phyloP scores from a whole-genome alignment of 1,140 invertebrate genomes.

The Zaprionus taronus region DNA sequence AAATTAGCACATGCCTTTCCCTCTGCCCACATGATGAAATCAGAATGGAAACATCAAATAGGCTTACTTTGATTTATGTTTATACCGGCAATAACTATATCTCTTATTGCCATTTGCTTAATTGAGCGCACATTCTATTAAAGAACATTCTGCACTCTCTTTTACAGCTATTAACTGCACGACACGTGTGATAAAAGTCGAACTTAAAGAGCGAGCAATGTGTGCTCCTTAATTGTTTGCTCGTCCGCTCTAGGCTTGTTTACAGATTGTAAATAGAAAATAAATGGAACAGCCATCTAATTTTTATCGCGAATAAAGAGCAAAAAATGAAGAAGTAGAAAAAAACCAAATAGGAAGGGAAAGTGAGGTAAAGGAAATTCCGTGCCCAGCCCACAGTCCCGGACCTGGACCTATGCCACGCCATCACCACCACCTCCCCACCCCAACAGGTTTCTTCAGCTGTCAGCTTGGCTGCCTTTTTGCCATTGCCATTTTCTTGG shows the following conservation, averaged over 20 bases:
- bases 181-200: background rate
- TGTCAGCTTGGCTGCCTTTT: constrained; percentile 68
- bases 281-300: constrained; percentile 45
- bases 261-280: constrained; percentile 52
- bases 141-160: background rate
- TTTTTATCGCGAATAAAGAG: constrained; percentile 41
- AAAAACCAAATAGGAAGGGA: background rate
- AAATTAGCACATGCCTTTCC: background rate
- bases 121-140: background rate
- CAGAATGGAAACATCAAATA: background rate
- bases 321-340: constrained; percentile 3
- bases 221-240: constrained; percentile 35
- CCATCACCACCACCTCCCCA: background rate
- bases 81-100: background rate
- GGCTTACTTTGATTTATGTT: constrained; percentile 6
- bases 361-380: constrained; percentile 8
- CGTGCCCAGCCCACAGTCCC: background rate
- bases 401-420: constrained; percentile 3
- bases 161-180: constrained; percentile 1
- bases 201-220: constrained; percentile 15
- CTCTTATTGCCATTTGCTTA: background rate
- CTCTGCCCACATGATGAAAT: background rate
- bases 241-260: constrained; percentile 25
- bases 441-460: constrained; percentile 59
- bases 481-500: constrained; percentile 60